A percentile compares a stretch with the other conserved stretches of the same genome.
These are phyloP conservation scores for Mizuhopecten yessoensis DNA, from an alignment of 1,140 invertebrate species.

Conservation along the genomic window DNA sequence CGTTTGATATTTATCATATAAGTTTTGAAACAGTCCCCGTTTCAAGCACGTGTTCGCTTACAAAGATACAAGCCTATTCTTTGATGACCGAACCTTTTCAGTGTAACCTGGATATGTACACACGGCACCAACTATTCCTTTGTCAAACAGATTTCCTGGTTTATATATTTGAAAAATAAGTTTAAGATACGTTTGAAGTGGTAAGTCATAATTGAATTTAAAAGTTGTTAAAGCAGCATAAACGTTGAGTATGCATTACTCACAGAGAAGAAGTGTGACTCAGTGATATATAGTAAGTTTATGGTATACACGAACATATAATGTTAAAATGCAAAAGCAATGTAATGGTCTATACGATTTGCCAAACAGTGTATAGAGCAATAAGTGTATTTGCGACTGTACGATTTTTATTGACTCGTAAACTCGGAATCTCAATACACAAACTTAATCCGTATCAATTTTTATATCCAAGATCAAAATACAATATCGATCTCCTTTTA, in stretches of 20 bases:
- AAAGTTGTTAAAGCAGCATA: not conserved
- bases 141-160: not conserved
- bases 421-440: conserved; percentile 1
- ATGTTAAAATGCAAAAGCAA: not conserved
- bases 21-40: not conserved
- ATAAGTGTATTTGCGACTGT: not conserved
- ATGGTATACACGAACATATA: not conserved
- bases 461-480: not conserved
- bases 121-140: not conserved
- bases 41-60: not conserved
- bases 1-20: not conserved
- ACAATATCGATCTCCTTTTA: not conserved
- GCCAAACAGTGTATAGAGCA: not conserved
- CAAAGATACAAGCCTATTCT: conserved; percentile 1
- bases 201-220: conserved; percentile 20
- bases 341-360: not conserved
- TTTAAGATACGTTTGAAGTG: conserved; percentile 14
- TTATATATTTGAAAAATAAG: not conserved
- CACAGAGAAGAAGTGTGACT: not conserved
- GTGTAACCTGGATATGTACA: not conserved
- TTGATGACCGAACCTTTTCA: not conserved
- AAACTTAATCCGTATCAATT: not conserved
- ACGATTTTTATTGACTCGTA: not conserved
- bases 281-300: not conserved
- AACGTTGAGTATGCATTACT: conserved; percentile 19